Percentiles rank a stretch among this genome's conserved stretches.
Conservation (phyloP, 2,797 vertebrate species). For the Gallirallus australis region DNA sequence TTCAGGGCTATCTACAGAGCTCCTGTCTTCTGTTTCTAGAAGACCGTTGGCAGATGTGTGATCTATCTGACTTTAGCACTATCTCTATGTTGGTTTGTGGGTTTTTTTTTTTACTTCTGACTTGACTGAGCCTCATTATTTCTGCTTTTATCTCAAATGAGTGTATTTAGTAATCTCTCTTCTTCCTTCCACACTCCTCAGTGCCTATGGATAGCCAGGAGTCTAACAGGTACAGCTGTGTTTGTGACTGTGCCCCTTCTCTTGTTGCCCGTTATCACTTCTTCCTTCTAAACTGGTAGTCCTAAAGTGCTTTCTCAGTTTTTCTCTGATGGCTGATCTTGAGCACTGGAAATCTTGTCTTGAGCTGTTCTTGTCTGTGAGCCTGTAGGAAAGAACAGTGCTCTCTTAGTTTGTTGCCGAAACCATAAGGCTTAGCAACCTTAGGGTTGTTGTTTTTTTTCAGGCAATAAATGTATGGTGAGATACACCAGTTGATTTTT, state of each 20-base stretch:
- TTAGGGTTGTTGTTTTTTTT: neutral
- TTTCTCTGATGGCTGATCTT: neutral
- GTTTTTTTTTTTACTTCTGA: neutral
- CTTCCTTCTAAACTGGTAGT: neutral
- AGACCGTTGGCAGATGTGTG: neutral
- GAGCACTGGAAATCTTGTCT: neutral
- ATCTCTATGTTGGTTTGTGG: fast-evolving
- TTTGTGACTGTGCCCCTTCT: neutral
- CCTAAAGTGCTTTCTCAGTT: neutral
- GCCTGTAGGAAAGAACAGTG: neutral
- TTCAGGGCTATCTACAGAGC: neutral
- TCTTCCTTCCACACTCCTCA: neutral
- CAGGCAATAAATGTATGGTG: neutral
- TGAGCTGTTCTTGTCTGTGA: neutral
- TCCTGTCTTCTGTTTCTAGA: neutral
- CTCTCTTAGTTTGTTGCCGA: neutral
- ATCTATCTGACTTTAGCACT: neutral
- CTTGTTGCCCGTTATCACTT: neutral
- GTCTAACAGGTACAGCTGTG: neutral
- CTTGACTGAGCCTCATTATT: neutral
- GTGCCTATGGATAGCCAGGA: neutral
- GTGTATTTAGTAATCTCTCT: neutral
- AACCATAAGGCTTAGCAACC: neutral
- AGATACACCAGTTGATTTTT: neutral
- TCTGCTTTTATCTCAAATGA: neutral